A percentile compares a stretch with the other conserved stretches of the same genome.
These are phyloP conservation scores for Labrus mixtus DNA, from an alignment of 2,113 vertebrate genomes.

Conservation along the genomic window DNA sequence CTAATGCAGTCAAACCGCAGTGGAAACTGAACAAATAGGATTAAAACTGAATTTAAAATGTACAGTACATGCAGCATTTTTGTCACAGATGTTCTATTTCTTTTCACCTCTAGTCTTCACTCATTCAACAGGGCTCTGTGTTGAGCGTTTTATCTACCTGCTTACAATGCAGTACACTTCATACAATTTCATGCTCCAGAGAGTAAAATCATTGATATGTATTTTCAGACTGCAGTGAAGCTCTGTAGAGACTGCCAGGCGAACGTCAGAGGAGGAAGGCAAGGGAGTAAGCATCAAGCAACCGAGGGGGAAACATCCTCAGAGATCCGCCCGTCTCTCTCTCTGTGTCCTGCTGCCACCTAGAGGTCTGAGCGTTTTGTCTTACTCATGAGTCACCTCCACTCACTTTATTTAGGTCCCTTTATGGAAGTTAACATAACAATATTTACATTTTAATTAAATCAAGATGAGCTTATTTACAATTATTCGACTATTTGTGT, in stretches of 20 bases:
- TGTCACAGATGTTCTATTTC: background rate
- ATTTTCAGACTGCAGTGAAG: conserved; percentile 57
- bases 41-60: conserved; percentile 15
- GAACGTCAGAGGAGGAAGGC: conserved; percentile 53
- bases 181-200: conserved; percentile 29
- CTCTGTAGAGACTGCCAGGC: conserved; percentile 15
- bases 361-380: conserved; percentile 30
- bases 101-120: background rate
- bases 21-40: conserved; percentile 17
- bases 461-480: background rate
- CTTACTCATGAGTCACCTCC: background rate
- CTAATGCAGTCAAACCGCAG: conserved; percentile 51
- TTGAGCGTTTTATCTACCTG: background rate
- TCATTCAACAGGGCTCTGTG: background rate
- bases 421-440: background rate
- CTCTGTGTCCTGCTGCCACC: conserved; percentile 68
- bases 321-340: conserved; percentile 7
- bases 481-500: too few species aligned
- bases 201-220: conserved; percentile 22
- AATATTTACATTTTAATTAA: background rate
- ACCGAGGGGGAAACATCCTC: conserved; percentile 23
- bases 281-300: conserved; percentile 42
- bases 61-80: background rate
- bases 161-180: background rate
- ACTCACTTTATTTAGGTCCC: background rate